phyloP scores from a whole-genome alignment of 2,888 invertebrate genomes.

The Drosophila monieri region DNA sequence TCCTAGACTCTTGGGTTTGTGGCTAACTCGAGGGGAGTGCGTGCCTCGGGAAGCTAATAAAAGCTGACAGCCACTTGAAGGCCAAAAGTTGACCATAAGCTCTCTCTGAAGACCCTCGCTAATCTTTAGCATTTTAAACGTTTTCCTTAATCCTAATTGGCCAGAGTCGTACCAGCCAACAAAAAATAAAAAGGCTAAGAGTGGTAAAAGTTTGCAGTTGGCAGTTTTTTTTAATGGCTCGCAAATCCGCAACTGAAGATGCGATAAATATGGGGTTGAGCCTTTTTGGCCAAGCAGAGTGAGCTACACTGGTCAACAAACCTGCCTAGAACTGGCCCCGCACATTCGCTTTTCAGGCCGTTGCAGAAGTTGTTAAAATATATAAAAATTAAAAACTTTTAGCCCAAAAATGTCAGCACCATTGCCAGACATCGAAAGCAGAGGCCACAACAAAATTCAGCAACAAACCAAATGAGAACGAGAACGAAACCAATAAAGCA shows the following conservation, averaged over 20 bases:
- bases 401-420: slow-evolving; percentile 59
- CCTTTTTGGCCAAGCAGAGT: not conserved
- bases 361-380: slow-evolving; percentile 58
- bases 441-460: slow-evolving; percentile 3
- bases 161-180: slow-evolving; percentile 27
- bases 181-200: slow-evolving; percentile 1
- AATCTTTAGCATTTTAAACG: slow-evolving; percentile 44
- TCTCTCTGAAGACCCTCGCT: slow-evolving; percentile 14
- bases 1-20: slow-evolving; percentile 51
- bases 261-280: slow-evolving; percentile 39
- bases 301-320: not conserved
- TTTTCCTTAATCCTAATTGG: slow-evolving; percentile 62
- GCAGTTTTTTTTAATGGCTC: slow-evolving; percentile 39
- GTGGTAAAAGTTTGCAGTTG: slow-evolving; percentile 52
- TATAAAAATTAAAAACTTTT: slow-evolving; percentile 65
- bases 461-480: slow-evolving; percentile 36
- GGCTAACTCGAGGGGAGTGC: slow-evolving; percentile 57
- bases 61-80: slow-evolving; percentile 52
- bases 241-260: slow-evolving; percentile 42
- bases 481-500: slow-evolving; percentile 80
- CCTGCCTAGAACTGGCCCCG: slow-evolving; percentile 1
- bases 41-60: slow-evolving; percentile 47
- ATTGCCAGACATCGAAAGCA: slow-evolving; percentile 47
- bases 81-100: slow-evolving; percentile 45
- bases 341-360: slow-evolving; percentile 3